Evolutionary conservation across 2,113 vertebrate species (phyloP), one percentile per base, ranked within the genome.

Genomic region (Dicentrarchus labrax): DNA sequence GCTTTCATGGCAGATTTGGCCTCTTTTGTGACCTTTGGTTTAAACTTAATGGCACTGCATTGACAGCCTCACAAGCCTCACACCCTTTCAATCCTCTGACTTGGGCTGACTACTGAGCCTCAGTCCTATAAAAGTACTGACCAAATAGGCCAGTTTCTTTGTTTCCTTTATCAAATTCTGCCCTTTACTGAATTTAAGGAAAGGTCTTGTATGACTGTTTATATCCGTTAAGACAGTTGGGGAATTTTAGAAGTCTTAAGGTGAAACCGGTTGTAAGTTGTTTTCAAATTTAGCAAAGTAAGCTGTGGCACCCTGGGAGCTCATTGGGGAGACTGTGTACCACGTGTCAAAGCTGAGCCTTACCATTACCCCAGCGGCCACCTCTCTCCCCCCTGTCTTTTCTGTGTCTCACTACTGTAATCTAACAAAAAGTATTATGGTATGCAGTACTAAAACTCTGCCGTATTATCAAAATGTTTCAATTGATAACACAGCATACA

Each of bases 1-100:
- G 47, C 62, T 78, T 76, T 70, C 19, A 79, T 10, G 45, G 15
- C 71, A 74, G 41, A 73, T 60, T 45, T 82, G 36, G 22, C 71
- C 79, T 83, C 64, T 86, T 79, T 65, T 51, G 1, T 87, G 82
- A 85, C 84, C 88, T 88, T 71, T 88, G 67, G 21, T 56, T 54
- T 30, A 54, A 73, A 68, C 61, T 41, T 67, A 48, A 64, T 79
- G 39, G 21, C 72, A n/a, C 59, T 57, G 69, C 76, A 73, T 68
- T 61, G 21, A 50, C 16, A 10, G 22, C 17, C 7, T 54, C 15
- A 36, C 48, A 71, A 48, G 21, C 8, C 19, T 75, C 19, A 13
- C 16, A 39, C 15, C 65, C 21, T 65, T 69, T 57, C 10, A 8
- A 39, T 36, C 24, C 47, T 43, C 21, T 70, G n/a, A 22, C 30